A percentile compares a stretch with the other conserved stretches of the same genome.
Evolutionary conservation across 1,140 invertebrate species (phyloP).

Genomic region (Tetragonula clypearis): DNA sequence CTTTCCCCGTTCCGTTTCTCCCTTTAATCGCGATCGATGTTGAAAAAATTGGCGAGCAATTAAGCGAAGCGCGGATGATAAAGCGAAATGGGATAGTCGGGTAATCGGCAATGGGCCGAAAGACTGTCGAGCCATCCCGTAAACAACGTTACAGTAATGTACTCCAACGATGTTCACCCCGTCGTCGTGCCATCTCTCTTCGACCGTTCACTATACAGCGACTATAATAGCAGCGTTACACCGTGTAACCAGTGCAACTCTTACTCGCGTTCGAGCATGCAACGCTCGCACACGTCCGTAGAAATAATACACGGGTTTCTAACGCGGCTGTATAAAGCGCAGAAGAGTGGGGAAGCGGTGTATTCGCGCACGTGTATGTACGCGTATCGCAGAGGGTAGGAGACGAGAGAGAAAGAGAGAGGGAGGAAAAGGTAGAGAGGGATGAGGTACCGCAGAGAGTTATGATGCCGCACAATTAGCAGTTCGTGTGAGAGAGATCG

Average conservation of each 20-base stretch:
- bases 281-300: constrained; percentile 23
- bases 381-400: background rate
- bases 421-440: constrained; percentile 9
- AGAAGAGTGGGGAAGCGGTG: constrained; percentile 44
- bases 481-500: constrained; percentile 82
- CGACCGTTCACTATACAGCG: constrained; percentile 10
- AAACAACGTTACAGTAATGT: constrained; percentile 71
- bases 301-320: constrained; percentile 46
- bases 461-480: constrained; percentile 82
- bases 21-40: background rate
- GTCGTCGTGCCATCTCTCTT: constrained; percentile 48
- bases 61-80: constrained; percentile 52
- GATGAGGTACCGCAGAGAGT: constrained; percentile 73
- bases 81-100: constrained; percentile 60
- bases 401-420: background rate
- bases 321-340: constrained; percentile 48
- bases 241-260: constrained; percentile 34
- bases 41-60: background rate
- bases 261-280: constrained; percentile 43
- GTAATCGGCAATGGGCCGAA: constrained; percentile 67
- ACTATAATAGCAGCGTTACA: constrained; percentile 46
- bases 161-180: constrained; percentile 55
- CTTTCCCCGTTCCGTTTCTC: background rate
- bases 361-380: background rate
- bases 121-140: constrained; percentile 65